Conservation (phyloP, 2,113 vertebrate species). For the Pycnonotus jocosus region DNA sequence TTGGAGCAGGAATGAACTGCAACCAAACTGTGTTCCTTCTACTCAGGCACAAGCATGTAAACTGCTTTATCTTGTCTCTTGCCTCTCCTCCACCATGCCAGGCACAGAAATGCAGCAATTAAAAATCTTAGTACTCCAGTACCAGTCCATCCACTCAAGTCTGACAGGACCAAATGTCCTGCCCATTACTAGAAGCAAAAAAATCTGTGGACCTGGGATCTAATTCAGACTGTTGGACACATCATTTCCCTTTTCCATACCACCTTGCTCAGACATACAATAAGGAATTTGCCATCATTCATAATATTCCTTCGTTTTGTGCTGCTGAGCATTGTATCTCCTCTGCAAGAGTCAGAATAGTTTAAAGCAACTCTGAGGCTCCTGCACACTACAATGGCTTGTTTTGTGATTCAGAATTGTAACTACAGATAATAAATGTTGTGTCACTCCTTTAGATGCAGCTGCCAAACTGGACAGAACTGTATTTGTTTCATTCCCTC, state of each 20-base stretch:
- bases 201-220: not conserved
- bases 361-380: not conserved
- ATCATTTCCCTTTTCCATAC: not conserved
- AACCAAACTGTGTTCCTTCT: not conserved
- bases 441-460: not conserved
- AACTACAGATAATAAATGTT: not conserved
- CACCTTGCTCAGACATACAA: not conserved
- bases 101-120: not conserved
- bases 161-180: not conserved
- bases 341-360: not conserved
- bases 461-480: not conserved
- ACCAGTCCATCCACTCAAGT: not conserved
- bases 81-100: not conserved
- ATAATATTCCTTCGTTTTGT: not conserved
- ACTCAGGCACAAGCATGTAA: not conserved
- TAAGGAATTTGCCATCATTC: not conserved
- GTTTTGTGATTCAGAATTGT: not conserved
- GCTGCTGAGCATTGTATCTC: not conserved
- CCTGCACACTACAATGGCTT: not conserved
- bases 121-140: not conserved
- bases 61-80: not conserved
- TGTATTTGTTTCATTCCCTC: not conserved
- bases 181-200: not conserved
- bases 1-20: not conserved
- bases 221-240: not conserved